Conservation (phyloP, 2,888 invertebrate species). For the Erebia aethiops region DNA sequence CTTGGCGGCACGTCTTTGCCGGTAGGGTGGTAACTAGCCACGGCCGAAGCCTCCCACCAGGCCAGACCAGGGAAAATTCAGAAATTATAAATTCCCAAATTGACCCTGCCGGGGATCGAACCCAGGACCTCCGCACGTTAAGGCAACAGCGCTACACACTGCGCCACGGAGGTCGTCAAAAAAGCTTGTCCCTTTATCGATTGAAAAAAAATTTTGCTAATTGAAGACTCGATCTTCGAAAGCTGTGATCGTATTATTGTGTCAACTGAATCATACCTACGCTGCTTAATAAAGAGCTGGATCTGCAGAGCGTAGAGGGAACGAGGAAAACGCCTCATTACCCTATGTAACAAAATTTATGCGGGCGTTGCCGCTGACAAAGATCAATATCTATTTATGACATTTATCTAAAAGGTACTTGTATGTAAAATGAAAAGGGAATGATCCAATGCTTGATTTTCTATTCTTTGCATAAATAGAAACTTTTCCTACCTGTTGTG, state of each 20-base stretch:
- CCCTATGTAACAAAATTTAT: not conserved
- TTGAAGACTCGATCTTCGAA: not conserved
- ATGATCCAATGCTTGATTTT: too few species aligned
- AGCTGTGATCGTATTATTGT: not conserved
- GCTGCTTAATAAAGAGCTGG: not conserved
- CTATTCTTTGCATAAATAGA: not conserved
- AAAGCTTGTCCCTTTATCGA: not conserved
- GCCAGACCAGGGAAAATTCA: too few species aligned
- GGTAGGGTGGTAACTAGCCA: too few species aligned
- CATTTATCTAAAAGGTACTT: not conserved
- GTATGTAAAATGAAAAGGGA: not conserved
- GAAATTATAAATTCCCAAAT: too few species aligned
- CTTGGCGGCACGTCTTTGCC: too few species aligned
- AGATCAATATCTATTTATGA: not conserved
- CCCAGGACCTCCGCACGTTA: too few species aligned
- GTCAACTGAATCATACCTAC: not conserved
- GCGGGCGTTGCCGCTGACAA: not conserved
- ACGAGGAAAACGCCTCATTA: not conserved
- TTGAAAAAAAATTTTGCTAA: not conserved
- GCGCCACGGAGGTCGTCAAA: too few species aligned
- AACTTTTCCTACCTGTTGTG: constrained; percentile 78
- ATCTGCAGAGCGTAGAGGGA: not conserved
- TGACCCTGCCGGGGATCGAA: too few species aligned
- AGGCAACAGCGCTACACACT: too few species aligned
- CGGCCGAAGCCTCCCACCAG: too few species aligned